Conservation (phyloP, 92 coral and sea anemone genomes). For the Palythoa grandis region DNA sequence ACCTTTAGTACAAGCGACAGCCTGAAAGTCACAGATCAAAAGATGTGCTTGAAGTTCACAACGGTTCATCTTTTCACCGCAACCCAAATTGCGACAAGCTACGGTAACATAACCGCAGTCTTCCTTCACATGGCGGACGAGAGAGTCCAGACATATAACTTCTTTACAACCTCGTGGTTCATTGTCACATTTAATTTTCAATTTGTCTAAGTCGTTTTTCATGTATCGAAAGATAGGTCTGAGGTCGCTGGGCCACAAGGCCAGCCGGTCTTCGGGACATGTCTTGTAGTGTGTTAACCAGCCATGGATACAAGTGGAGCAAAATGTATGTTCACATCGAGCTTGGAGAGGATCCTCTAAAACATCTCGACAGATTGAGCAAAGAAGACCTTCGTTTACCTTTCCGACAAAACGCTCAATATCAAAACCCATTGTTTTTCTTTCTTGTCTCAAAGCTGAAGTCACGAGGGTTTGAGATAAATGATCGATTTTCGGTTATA, state of each 20-base stretch:
- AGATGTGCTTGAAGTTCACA: conserved; percentile 78
- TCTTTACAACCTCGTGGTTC: conserved; percentile 77
- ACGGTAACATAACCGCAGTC: conserved; percentile 80
- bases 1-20: conserved; percentile 77
- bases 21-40: conserved; percentile 69
- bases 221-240: conserved; percentile 87
- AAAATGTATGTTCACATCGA: conserved; percentile 91
- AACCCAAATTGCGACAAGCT: conserved; percentile 75
- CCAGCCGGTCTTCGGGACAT: conserved; percentile 87
- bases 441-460: background rate
- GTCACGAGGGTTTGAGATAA: background rate
- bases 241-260: conserved; percentile 89
- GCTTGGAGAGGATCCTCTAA: conserved; percentile 89
- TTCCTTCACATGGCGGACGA: conserved; percentile 77
- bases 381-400: conserved; percentile 86
- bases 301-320: conserved; percentile 76
- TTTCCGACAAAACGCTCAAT: conserved; percentile 82
- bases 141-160: conserved; percentile 72
- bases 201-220: conserved; percentile 79
- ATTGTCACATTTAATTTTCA: conserved; percentile 84
- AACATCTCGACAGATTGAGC: conserved; percentile 86
- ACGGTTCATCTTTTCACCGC: conserved; percentile 70
- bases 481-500: background rate
- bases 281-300: conserved; percentile 88
- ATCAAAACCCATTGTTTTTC: conserved; percentile 77